A percentile compares a stretch with the other conserved stretches of the same genome.
Conservation (phyloP, 1,140 invertebrate species). For the Bombus picipes region DNA sequence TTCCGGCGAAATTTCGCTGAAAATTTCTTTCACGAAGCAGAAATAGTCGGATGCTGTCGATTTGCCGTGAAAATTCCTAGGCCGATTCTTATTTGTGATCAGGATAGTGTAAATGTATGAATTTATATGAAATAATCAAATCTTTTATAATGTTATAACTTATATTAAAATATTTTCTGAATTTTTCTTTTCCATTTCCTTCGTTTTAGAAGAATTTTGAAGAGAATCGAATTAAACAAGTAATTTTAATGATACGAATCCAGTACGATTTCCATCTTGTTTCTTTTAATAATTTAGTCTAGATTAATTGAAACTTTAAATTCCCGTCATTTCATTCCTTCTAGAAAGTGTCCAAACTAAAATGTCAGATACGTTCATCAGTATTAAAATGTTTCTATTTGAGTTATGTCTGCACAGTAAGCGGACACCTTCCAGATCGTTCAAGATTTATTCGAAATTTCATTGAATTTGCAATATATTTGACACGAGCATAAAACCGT, state of each 20-base stretch:
- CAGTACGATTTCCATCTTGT: too few relatives aligned
- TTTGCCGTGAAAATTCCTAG: background rate
- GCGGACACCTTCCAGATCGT: background rate
- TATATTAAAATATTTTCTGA: background rate
- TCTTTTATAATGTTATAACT: background rate
- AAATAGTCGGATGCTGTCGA: background rate
- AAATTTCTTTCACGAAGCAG: background rate
- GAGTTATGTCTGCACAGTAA: background rate
- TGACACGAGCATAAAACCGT: background rate
- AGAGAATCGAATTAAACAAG: too few relatives aligned
- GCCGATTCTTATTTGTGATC: background rate
- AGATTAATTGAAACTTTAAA: too few relatives aligned
- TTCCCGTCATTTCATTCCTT: background rate
- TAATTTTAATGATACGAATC: too few relatives aligned
- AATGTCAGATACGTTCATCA: background rate
- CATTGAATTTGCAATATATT: background rate
- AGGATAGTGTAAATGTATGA: background rate
- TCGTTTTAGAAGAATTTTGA: too few relatives aligned
- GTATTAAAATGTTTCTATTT: too few relatives aligned
- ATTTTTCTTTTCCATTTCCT: too few relatives aligned
- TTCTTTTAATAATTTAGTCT: too few relatives aligned
- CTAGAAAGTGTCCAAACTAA: background rate
- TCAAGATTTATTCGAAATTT: background rate
- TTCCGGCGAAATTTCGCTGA: conserved; percentile 21
- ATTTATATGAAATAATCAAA: background rate